Percentiles rank a stretch among this genome's conserved stretches.
Evolutionary conservation across 2,113 vertebrate genomes (phyloP).

Genomic region (Pseudopipra pipra): DNA sequence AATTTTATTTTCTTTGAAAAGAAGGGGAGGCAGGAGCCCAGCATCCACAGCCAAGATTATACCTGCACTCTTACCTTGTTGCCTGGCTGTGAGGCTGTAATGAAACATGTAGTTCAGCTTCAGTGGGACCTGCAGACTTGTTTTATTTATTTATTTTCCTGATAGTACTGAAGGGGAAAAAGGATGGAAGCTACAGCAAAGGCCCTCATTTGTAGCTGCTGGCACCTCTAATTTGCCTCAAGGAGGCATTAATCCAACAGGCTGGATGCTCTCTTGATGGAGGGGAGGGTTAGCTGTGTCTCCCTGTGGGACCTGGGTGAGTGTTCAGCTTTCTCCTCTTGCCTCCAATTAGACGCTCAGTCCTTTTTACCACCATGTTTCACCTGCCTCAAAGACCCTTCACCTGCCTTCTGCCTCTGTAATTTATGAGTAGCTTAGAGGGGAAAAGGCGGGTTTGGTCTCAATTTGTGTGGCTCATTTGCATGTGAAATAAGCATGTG

Average conservation of each 20-base stretch:
- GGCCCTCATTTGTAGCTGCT: not conserved
- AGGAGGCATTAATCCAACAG: not conserved
- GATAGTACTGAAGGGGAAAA: not conserved
- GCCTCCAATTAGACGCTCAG: not conserved
- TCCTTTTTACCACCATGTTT: not conserved
- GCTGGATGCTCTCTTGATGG: not conserved
- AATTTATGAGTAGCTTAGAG: not conserved
- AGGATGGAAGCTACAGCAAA: not conserved
- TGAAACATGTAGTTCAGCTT: not conserved
- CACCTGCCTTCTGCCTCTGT: not conserved
- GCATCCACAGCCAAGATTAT: not conserved
- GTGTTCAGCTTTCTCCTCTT: not conserved
- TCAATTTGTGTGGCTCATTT: constrained; percentile 3
- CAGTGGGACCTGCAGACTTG: not conserved
- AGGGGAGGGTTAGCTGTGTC: not conserved
- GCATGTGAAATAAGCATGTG: not conserved
- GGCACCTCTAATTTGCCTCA: not conserved
- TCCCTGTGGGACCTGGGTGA: not conserved
- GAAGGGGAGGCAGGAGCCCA: not conserved
- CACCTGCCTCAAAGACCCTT: not conserved
- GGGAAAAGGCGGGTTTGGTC: not conserved
- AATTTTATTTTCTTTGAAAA: constrained; percentile 44
- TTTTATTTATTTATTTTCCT: not conserved
- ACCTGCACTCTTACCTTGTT: constrained; percentile 5
- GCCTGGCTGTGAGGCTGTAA: not conserved